Conservation (phyloP, 2,113 vertebrate genomes). For the Aspiorhynchus laticeps region DNA sequence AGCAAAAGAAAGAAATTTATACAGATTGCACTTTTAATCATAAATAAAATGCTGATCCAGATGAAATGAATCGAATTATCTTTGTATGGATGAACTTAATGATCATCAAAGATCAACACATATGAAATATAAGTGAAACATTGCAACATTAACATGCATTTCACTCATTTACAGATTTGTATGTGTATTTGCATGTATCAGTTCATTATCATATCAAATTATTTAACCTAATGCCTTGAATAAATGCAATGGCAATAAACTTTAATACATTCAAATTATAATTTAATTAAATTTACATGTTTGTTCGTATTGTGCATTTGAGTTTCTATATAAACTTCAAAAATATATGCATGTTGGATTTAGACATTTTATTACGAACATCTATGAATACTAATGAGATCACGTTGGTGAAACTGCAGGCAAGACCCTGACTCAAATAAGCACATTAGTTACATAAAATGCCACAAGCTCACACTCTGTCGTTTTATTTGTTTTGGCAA, state of each 20-base stretch:
- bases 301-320: background rate
- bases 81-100: too few relatives aligned
- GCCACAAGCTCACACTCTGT: constrained; percentile 19
- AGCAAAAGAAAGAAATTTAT: too few relatives aligned
- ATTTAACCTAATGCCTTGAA: background rate
- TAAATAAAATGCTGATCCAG: too few relatives aligned
- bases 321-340: background rate
- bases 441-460: constrained; percentile 34
- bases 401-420: background rate
- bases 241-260: background rate
- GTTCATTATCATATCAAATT: background rate
- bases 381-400: constrained; percentile 6
- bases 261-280: too few relatives aligned
- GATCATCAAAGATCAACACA: too few relatives aligned
- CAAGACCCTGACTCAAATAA: background rate
- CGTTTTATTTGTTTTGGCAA: constrained; percentile 27
- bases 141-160: too few relatives aligned
- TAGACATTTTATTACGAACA: background rate
- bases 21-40: too few relatives aligned
- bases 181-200: background rate
- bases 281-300: background rate
- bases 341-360: background rate
- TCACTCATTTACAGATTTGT: too few relatives aligned
- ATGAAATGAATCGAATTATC: too few relatives aligned
- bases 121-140: too few relatives aligned